Evolutionary conservation across 30 jellyfish, hydroid and myxozoan genomes (phyloP).

Genomic region (Turritopsis dohrnii): DNA sequence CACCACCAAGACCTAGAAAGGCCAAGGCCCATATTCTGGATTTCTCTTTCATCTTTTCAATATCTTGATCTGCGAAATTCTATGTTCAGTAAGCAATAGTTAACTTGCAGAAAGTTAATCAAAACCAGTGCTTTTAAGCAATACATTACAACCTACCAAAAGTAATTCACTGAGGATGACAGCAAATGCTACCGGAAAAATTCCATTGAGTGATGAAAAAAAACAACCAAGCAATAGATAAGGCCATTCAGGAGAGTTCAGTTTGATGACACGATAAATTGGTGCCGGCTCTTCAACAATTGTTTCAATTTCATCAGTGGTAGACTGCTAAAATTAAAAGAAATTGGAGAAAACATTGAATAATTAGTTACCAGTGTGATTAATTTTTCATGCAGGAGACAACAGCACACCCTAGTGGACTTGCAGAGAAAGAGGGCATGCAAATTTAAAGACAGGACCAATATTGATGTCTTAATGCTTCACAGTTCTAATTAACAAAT

Average conservation of each 20-base stretch:
- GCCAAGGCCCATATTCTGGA: conserved; percentile 79
- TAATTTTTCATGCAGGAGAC: no score
- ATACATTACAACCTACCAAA: conserved; percentile 61
- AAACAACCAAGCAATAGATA: conserved; percentile 48
- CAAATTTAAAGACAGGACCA: no score
- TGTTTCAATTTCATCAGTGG: conserved; percentile 17
- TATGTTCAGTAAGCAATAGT: no score
- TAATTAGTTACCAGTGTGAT: no score
- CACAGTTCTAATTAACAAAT: no score
- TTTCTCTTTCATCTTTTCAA: conserved; percentile 41
- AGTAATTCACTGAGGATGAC: conserved; percentile 83
- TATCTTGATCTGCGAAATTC: conserved; percentile 51
- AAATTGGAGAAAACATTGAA: no score
- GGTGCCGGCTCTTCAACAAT: conserved; percentile 54
- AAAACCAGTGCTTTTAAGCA: no score
- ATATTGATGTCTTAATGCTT: no score
- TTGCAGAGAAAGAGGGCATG: no score
- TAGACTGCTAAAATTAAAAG: not conserved
- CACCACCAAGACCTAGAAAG: conserved; percentile 77
- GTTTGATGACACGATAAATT: conserved; percentile 52
- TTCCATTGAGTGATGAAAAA: conserved; percentile 82
- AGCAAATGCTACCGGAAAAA: conserved; percentile 96
- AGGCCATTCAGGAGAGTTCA: conserved; percentile 82
- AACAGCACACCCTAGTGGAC: no score
- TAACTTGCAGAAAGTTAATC: no score